Base-by-base conservation (phyloP, 2,888 invertebrate genomes). In the Keiferia lycopersicella region DNA sequence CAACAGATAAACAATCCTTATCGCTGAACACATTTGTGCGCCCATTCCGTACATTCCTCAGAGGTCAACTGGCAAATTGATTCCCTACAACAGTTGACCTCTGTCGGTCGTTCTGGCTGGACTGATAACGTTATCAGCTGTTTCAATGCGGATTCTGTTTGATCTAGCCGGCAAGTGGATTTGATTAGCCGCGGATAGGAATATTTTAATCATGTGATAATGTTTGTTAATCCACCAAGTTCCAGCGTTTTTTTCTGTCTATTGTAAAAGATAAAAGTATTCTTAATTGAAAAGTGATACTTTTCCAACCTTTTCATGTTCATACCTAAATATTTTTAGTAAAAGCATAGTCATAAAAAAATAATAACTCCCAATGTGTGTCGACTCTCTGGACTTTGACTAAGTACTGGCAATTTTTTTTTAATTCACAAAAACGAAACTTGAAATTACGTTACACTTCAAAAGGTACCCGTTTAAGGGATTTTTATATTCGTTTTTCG, bases 51-150 rank as follows among this genome's bases (percentile, higher is more conserved):
- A 30, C 16, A 26, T 30, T 56, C 56, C 30, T 2, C 26, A 50
- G 50, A 72, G 83, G 84, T 86, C 84, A 80, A 68, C 68, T 78
- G 74, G 79, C 83, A 79, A 86, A 87, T 87, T 87, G 86, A 87
- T 83, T 88, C 73, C 76, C 75, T 68, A 61, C 77, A 71, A 50
- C 77, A 71, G 77, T 76, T 77, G 77, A 71, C 72, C 77, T 71
- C 71, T 82, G 79, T 74, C 70, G 45, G 51, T 22, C 51, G 22
- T 51, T 12, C 20, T 63, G 22, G 20, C 20, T 63, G 22, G 38
- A 63, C 66, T 67, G 82, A 84, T 84, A 82, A 68, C 61, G 69
- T 62, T 74, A 74, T 77, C 74, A 64, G 26, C 61, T 58, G 14
- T 45, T 60, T 20, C 8, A 41, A 38, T 53, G 64, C 22, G 41